Conservation (phyloP, 1,140 invertebrate species). For the Zaprionus camerounensis region DNA sequence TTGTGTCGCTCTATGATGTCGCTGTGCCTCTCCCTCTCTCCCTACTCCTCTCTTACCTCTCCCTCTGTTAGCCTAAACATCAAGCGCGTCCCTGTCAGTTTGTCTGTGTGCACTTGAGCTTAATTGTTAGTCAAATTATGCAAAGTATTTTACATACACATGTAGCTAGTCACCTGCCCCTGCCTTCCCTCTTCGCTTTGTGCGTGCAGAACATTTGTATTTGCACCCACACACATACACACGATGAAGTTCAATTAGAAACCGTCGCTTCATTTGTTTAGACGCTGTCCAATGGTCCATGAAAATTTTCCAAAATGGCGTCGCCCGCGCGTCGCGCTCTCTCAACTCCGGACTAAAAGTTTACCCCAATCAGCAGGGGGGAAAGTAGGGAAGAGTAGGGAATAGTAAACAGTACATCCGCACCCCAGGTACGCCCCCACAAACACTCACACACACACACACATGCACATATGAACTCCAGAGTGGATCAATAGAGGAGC, state of each 20-base stretch:
- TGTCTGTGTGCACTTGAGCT: constrained; percentile 36
- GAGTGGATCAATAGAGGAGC: constrained; percentile 77
- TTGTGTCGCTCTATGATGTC: constrained; percentile 2
- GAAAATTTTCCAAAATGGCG: constrained; percentile 73
- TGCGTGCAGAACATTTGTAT: constrained; percentile 47
- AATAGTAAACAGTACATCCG: constrained; percentile 23
- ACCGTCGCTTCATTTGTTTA: constrained; percentile 64
- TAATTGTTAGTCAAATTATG: constrained; percentile 75
- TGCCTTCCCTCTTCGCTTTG: constrained; percentile 15
- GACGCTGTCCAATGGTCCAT: constrained; percentile 78
- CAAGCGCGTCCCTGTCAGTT: neutral
- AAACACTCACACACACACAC: constrained; percentile 4
- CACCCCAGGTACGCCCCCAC: neutral
- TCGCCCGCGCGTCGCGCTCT: constrained; percentile 28
- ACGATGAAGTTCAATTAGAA: neutral
- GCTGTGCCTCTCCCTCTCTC: neutral
- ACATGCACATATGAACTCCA: constrained; percentile 20
- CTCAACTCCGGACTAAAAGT: constrained; percentile 38
- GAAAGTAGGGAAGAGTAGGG: neutral
- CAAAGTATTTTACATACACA: constrained; percentile 55
- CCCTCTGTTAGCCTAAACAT: neutral
- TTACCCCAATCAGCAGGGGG: constrained; percentile 38
- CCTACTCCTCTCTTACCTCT: too few relatives aligned
- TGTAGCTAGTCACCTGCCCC: constrained; percentile 14
- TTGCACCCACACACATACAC: constrained; percentile 20